These are phyloP conservation scores for Bedellia somnulentella DNA, from an alignment of 2,888 invertebrate species.

Conservation along the genomic window DNA sequence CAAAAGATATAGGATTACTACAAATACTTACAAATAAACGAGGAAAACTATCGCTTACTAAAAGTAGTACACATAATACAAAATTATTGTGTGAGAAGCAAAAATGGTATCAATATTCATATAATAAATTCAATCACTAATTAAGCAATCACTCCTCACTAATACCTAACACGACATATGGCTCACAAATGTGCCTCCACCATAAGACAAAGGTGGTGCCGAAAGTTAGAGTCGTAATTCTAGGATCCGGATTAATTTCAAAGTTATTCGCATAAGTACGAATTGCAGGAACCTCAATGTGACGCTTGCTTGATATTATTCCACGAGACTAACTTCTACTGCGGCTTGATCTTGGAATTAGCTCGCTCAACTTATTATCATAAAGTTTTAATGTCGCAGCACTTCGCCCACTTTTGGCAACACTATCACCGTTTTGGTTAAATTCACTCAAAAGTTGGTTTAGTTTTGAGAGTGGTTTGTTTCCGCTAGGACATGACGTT, in stretches of 20 bases:
- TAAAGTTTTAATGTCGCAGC: constrained; percentile 31
- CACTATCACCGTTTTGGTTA: constrained; percentile 24
- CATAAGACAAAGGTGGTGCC: neutral
- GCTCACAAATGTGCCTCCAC: too few species aligned
- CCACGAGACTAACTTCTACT: constrained; percentile 20
- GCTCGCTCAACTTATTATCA: constrained; percentile 36
- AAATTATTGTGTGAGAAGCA: too few species aligned
- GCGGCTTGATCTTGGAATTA: constrained; percentile 35
- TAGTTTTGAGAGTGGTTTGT: constrained; percentile 5
- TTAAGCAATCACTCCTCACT: too few species aligned
- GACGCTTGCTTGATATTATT: constrained; percentile 14
- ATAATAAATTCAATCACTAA: too few species aligned
- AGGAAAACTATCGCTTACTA: too few species aligned
- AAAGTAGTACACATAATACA: too few species aligned
- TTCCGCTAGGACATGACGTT: constrained; percentile 1
- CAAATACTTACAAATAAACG: too few species aligned
- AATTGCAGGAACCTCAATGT: constrained; percentile 9
- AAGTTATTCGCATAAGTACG: neutral
- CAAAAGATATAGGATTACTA: too few species aligned
- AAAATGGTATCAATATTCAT: too few species aligned
- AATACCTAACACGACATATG: too few species aligned
- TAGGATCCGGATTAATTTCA: constrained; percentile 1
- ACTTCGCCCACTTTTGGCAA: constrained; percentile 36
- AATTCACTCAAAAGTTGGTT: neutral
- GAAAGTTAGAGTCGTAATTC: neutral